These are phyloP conservation scores for roundworm (Caenorhabditis elegans) DNA, from an alignment of 1,140 invertebrate species.

Conservation along the genomic window WBcel235 BX284605.5:11904501-11905000, in stretches of 20 bases:
- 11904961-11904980: conserved; percentile 86
- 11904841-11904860: conserved; percentile 80
- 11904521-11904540: conserved; percentile 75
- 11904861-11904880: conserved; percentile 85
- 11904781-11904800: conserved; percentile 74
- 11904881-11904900: conserved; percentile 76
- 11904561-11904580: conserved; percentile 87
- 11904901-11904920: conserved; percentile 87
- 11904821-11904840: conserved; percentile 82
- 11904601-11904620: conserved; percentile 89
- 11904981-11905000: conserved; percentile 75
- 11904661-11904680: conserved; percentile 85
- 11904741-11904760: conserved; percentile 76
- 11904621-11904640: conserved; percentile 87
- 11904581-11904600: conserved; percentile 88
- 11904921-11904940: conserved; percentile 94
- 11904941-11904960: conserved; percentile 82
- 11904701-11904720: conserved; percentile 85
- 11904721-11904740: conserved; percentile 79
- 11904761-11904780: conserved; percentile 76
- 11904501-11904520: conserved; percentile 48
- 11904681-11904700: conserved; percentile 89
- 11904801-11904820: conserved; percentile 72
- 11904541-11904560: conserved; percentile 80
- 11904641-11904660: conserved; percentile 85